These are phyloP conservation scores for Ptychadena robeensis DNA, from an alignment of 2,797 vertebrate genomes.

Conservation along the genomic window DNA sequence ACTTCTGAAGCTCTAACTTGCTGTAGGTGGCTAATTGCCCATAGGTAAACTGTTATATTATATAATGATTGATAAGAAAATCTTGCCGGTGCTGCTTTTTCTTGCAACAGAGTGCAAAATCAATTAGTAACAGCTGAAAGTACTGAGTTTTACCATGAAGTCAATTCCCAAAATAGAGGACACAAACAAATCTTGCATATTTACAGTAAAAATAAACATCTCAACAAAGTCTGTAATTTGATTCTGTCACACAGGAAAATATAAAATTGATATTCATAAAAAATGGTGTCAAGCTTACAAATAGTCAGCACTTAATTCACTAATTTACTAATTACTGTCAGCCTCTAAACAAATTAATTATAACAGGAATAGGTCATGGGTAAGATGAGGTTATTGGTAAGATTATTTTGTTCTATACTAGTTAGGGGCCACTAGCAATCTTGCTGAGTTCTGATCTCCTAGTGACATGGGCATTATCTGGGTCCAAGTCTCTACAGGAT, in stretches of 20 bases:
- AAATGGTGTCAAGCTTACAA: neutral
- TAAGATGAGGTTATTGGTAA: too few relatives aligned
- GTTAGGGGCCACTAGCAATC: too few relatives aligned
- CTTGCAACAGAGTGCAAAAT: constrained; percentile 34
- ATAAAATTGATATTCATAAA: neutral
- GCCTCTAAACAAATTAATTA: neutral
- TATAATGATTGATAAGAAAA: constrained; percentile 29
- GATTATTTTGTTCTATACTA: too few relatives aligned
- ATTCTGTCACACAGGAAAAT: neutral
- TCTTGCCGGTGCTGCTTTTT: constrained; percentile 3
- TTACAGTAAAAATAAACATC: constrained; percentile 1
- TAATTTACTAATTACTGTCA: neutral
- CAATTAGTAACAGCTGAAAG: constrained; percentile 40
- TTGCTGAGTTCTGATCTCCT: too few relatives aligned
- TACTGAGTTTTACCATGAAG: constrained; percentile 1
- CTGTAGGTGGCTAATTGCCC: constrained; percentile 41
- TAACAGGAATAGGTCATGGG: too few relatives aligned
- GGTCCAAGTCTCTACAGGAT: too few relatives aligned
- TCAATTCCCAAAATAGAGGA: constrained; percentile 10
- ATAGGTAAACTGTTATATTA: constrained; percentile 22
- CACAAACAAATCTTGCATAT: constrained; percentile 1
- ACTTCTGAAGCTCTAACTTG: constrained; percentile 39
- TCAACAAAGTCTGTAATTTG: neutral
- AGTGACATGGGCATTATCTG: too few relatives aligned
- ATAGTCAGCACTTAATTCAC: neutral